Percentiles rank a stretch among this genome's conserved stretches.
Conservation (phyloP, 92 coral and sea anemone species). For the Montipora capitata region DNA sequence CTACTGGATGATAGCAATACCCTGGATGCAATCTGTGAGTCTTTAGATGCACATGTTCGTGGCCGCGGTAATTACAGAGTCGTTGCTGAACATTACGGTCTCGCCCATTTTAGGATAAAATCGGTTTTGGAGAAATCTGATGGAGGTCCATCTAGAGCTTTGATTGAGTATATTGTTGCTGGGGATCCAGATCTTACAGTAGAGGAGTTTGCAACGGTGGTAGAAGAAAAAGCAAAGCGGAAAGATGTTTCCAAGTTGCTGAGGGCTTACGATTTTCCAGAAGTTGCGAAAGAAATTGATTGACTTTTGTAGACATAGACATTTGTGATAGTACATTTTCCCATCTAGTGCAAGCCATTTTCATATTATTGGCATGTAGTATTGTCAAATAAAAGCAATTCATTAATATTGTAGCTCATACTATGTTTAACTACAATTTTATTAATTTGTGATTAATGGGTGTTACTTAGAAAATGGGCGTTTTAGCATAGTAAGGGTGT, state of each 20-base stretch:
- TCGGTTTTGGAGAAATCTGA: not conserved
- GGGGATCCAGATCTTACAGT: slow-evolving; percentile 30
- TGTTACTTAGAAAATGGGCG: too few species aligned
- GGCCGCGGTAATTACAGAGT: not conserved
- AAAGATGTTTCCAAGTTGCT: slow-evolving; percentile 31
- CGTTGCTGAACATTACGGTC: slow-evolving; percentile 1
- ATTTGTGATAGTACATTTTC: too few species aligned
- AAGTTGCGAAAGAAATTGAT: too few species aligned
- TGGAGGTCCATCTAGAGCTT: slow-evolving; percentile 19
- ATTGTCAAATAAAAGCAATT: too few species aligned
- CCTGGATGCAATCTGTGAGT: not conserved
- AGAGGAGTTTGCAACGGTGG: slow-evolving; percentile 37
- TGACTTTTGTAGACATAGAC: too few species aligned
- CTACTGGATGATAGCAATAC: not conserved
- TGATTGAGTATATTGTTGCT: slow-evolving; percentile 16
- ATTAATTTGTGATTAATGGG: too few species aligned
- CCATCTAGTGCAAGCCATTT: too few species aligned
- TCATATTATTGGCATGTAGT: too few species aligned
- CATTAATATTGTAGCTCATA: too few species aligned
- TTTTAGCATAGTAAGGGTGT: too few species aligned
- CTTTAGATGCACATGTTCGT: not conserved
- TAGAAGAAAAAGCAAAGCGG: slow-evolving; percentile 11
- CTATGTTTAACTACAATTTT: too few species aligned
- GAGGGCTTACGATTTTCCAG: not conserved
- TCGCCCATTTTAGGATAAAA: not conserved